Base-by-base conservation (phyloP, 2,888 invertebrate species). In the Trachelus troglodyta region DNA sequence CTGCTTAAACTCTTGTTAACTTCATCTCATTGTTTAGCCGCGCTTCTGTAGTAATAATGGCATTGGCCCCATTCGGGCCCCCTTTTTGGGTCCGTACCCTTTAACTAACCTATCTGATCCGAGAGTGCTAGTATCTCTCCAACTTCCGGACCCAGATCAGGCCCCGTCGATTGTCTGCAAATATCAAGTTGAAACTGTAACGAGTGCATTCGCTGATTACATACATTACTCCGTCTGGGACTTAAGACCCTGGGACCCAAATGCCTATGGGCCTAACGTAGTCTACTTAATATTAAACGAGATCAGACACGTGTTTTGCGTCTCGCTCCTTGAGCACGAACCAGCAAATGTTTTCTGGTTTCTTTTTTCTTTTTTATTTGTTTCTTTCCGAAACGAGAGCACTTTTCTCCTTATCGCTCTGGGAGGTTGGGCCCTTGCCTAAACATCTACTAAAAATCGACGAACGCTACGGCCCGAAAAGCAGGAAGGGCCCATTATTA, bases 61-160 rank as follows among this genome's bases (percentile, higher is more conserved):
- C 37, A 40, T 15, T 40, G 34, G 56, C 30, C 33, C 12, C 35
- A 34, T 30, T 23, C 34, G 37, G 37, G 12, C 37, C 69, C 69
- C 9, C 31, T 1, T 9, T 56, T 56, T 56, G 83, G 83, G 84
- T 87, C 56, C 56, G 56, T 23, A 56, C 23, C 23, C 56, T 56
- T 23, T 23, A 23, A 56, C 56, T 23, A 23, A 56, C 9, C 56
- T 89, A 89, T 89, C 89, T 89, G 89, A 89, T 89, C 86, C 85
- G 88, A 86, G 85, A 85, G 89, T 86, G 88, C 88, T 87, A 89
- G 88, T 89, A 89, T 89, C 88, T 87, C 85, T 82, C 81, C 85
- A 84, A 86, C 87, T 89, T 89, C 89, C 88, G 89, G 89, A 87
- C 86, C 87, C 77, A 40, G 85, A 85, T 83, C 85, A 84, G 71